These are phyloP conservation scores for Caprella mutica DNA, from an alignment of 2,888 invertebrate genomes.

Conservation along the genomic window DNA sequence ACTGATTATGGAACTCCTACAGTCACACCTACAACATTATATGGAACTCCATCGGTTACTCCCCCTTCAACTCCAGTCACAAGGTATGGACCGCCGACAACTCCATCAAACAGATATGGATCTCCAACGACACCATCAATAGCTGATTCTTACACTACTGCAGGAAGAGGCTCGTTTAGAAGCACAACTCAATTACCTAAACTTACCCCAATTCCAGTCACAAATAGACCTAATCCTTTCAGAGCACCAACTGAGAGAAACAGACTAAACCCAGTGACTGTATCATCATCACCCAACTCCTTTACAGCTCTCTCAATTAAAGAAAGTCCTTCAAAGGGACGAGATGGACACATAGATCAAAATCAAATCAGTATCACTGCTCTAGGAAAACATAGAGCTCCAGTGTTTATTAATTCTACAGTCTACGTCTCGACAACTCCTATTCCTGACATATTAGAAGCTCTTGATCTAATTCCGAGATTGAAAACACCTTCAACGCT, in stretches of 20 bases:
- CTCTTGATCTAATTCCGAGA: neutral
- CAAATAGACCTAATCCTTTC: neutral
- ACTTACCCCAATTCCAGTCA: neutral
- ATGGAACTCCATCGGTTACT: neutral
- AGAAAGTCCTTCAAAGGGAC: neutral
- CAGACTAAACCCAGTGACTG: constrained; percentile 9
- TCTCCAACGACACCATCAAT: neutral
- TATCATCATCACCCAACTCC: neutral
- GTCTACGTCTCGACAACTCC: constrained; percentile 14
- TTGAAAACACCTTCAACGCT: constrained; percentile 6
- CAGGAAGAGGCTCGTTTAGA: neutral
- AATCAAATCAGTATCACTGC: neutral
- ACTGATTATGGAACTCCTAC: neutral
- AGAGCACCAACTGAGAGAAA: constrained; percentile 1
- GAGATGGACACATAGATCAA: neutral
- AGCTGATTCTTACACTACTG: constrained; percentile 1
- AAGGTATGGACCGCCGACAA: neutral
- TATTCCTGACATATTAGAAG: neutral
- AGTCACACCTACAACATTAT: neutral
- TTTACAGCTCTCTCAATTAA: neutral
- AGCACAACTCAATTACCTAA: neutral
- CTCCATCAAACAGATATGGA: neutral
- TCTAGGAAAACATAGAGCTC: constrained; percentile 1
- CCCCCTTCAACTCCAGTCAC: neutral
- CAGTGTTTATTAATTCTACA: constrained; percentile 14